Evolutionary conservation across 1,140 invertebrate genomes (phyloP), one percentile per base, ranked within the genome.

Genomic region (Gerris buenoi): DNA sequence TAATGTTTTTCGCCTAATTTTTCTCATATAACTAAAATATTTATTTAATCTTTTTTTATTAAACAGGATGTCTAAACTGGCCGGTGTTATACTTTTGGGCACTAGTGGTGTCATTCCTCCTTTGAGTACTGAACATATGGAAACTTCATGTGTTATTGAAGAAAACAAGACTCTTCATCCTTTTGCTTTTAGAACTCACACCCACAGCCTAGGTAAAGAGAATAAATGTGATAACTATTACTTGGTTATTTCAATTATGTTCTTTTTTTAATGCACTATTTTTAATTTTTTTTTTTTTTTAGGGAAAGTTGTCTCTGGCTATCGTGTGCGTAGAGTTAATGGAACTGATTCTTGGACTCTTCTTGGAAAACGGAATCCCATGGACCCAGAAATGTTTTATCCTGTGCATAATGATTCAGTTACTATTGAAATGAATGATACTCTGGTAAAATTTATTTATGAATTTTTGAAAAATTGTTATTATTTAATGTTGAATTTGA

Each of bases 321-420:
- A 94, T 79, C 83, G 84, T 65, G 85, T 95, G 0, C 79, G 82
- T 15, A 76, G 78, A n/a, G 74, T 77, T 10, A 79, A 79, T 62
- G 84, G 83, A 0, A 78, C 82, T 64, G 81, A 86, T 65, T 74
- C 85, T 46, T 96, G 93, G 93, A 83, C 84, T 18, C 76, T 95
- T 62, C 81, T 98, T 28, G 96, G 95, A 2, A 93, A 95, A 78
- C 84, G 89, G 67, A 84, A 97, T 81, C 96, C 96, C 2, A 83
- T 95, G 69, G 85, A 87, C 66, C 93, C 95, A 1, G 88, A 97
- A 79, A 97, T 98, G 88, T 99, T 98, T 81, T 98, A 98, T 79
- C 89, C 91, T 5, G 83, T 94, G 1, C 80, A 84, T 25, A 83
- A 86, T 72, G 73, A 72, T 27, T 77, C 74, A 1, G 76, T 81